Base-by-base conservation (phyloP, 2,797 vertebrate species). In the Crenichthys baileyi region DNA sequence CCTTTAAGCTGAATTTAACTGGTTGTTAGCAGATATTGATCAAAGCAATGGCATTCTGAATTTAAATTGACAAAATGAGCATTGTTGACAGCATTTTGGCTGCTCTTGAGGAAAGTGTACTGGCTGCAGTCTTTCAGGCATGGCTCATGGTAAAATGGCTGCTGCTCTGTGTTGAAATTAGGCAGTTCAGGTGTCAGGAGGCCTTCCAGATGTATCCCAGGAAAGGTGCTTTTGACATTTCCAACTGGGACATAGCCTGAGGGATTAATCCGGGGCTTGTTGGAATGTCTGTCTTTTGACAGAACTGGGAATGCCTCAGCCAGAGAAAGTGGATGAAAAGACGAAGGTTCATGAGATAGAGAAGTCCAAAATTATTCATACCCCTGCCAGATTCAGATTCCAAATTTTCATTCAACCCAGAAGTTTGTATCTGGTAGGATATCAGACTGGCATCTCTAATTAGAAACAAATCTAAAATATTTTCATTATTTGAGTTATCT, bases 191-290 rank as follows among this genome's bases (percentile, higher is more conserved):
- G 73, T 63, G 73, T 75, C 44, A 11, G 46, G 67, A 68, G 58
- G 41, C 58, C 20, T 24, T 22, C 22, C 44, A 18, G 55, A 61
- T 63, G 58, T 61, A 12, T 75, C 56, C 41, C 41, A 60, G 9
- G 39, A 16, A 55, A 60, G 39, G 72, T 7, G 26, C 60, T 75
- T 44, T 58, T 61, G 72, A 44, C 72, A 73, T 26, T 16, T 60
- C 39, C 72, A n/a, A 73, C 31, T 73, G 36, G 72, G 72, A 73
- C 72, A 44, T 16, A 24, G 55, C 72, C 72, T 31, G n/a, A 46
- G 72, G 55, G 39, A 46, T 67, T 26, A 58, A 60, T 58, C 36
- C 15, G 22, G 8, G 55, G 29, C 58, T 63, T 63, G 41, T 63
- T 61, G 18, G 44, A 16, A 22, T 48, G 41, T 26, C 56, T 61